Evolutionary conservation across 2,113 vertebrate genomes (phyloP), one percentile per base, ranked within the genome.

Genomic region (Rallus limicola): DNA sequence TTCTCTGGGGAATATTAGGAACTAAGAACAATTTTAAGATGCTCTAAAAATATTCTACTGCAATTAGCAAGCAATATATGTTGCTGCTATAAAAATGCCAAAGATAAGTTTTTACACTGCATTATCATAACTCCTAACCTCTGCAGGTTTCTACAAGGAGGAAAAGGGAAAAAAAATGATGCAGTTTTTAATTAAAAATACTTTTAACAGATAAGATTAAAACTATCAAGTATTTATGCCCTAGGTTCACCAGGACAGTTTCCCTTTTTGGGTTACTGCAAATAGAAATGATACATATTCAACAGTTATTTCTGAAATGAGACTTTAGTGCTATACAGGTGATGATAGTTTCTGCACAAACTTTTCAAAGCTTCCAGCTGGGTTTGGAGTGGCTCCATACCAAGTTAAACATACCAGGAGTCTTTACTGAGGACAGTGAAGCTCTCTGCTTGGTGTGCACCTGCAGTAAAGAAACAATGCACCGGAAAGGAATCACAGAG

Each of bases 61-160:
- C 89, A 63, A 76, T 92, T 93, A 96, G 58, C 28, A 78, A 93
- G 69, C 64, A 85, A 7, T 92, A 62, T 90, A 94, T 63, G 65
- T 94, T 89, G 29, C 13, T 76, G 64, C 44, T 83, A 38, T 86
- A 78, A 76, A 96, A 90, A 86, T 29, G 53, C 21, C 50, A 74
- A 92, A 85, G 64, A 67, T 72, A 56, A 72, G 9, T n/a, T 95
- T 85, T 74, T 64, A 31, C 17, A 42, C 13, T 75, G 40, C 36
- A 25, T 82, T 86, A 80, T 93, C 3, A 0, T 83, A 95, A 80
- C 48, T 91, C 69, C 18, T 92, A 40, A 59, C 53, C 29, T 82
- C 42, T 52, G 42, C 13, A 88, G 33, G 9, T 92, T 93, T 85
- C 50, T 86, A 33, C 69, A 90, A 82, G 50, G 23, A 87, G 28